Evolutionary conservation across 2,797 vertebrate genomes (phyloP).

Genomic region (Fundulus diaphanus): DNA sequence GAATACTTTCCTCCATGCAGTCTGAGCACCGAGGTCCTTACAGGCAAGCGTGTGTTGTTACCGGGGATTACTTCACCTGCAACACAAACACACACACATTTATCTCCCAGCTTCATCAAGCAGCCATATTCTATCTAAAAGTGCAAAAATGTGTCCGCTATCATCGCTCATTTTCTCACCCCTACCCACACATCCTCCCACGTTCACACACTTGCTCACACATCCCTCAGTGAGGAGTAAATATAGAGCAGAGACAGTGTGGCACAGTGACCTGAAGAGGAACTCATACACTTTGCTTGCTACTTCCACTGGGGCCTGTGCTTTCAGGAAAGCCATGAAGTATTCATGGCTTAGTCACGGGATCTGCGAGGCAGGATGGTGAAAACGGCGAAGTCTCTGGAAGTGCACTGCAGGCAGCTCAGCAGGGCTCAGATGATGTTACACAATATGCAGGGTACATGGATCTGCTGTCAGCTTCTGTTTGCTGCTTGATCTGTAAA

Average conservation of each 20-base stretch:
- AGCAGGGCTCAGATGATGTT: conserved; percentile 33
- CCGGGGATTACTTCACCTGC: conserved; percentile 51
- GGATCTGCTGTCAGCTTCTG: conserved; percentile 18
- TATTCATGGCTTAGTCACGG: conserved; percentile 72
- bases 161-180: conserved; percentile 16
- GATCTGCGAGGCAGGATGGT: conserved; percentile 36
- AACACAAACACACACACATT: conserved; percentile 12
- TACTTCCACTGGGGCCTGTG: conserved; percentile 65
- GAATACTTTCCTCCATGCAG: conserved; percentile 71
- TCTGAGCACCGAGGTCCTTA: conserved; percentile 60
- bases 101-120: conserved; percentile 36
- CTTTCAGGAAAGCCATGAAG: conserved; percentile 75
- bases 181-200: neutral
- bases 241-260: conserved; percentile 63
- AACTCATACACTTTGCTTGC: conserved; percentile 67
- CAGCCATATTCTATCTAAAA: conserved; percentile 30
- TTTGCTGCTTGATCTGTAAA: conserved; percentile 32
- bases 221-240: conserved; percentile 47
- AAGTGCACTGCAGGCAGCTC: conserved; percentile 46
- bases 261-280: conserved; percentile 75
- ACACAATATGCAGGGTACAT: conserved; percentile 31
- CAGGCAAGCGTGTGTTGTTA: conserved; percentile 65
- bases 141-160: conserved; percentile 24
- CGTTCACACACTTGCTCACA: conserved; percentile 15
- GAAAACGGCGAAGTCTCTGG: conserved; percentile 21